Evolutionary conservation across 1,140 invertebrate genomes (phyloP).

Genomic region (Microplitis mediator): DNA sequence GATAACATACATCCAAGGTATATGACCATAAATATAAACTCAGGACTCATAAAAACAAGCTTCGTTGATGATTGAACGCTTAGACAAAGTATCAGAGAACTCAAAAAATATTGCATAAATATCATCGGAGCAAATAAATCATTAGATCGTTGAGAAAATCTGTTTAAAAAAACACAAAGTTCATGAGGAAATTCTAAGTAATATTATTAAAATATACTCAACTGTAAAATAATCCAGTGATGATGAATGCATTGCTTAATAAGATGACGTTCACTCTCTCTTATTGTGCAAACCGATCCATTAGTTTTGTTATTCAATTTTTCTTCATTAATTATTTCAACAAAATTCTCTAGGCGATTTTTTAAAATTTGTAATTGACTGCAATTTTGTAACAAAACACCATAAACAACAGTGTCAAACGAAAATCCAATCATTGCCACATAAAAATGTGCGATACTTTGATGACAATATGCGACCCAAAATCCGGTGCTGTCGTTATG

Average conservation of each 20-base stretch:
- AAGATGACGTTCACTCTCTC: too few relatives aligned
- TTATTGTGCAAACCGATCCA: too few relatives aligned
- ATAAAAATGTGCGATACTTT: background rate
- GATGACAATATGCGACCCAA: background rate
- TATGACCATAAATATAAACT: too few relatives aligned
- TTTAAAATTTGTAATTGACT: background rate
- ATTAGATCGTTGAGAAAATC: background rate
- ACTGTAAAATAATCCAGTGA: too few relatives aligned
- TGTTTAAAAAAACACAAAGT: background rate
- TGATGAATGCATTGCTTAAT: too few relatives aligned
- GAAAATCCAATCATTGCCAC: background rate
- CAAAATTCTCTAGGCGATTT: background rate
- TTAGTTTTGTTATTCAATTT: too few relatives aligned
- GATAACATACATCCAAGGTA: too few relatives aligned
- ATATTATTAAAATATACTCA: too few relatives aligned
- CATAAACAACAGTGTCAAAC: background rate
- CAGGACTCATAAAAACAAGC: too few relatives aligned
- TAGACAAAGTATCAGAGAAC: conserved; percentile 40
- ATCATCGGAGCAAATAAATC: conserved; percentile 35
- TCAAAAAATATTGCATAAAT: conserved; percentile 44
- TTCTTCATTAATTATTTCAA: background rate
- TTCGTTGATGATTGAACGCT: conserved; percentile 44
- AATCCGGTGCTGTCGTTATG: background rate
- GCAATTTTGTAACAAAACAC: background rate
- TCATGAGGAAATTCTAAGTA: background rate